Evolutionary conservation across 2,113 vertebrate genomes (phyloP).

Genomic region (Tragulus kanchil): DNA sequence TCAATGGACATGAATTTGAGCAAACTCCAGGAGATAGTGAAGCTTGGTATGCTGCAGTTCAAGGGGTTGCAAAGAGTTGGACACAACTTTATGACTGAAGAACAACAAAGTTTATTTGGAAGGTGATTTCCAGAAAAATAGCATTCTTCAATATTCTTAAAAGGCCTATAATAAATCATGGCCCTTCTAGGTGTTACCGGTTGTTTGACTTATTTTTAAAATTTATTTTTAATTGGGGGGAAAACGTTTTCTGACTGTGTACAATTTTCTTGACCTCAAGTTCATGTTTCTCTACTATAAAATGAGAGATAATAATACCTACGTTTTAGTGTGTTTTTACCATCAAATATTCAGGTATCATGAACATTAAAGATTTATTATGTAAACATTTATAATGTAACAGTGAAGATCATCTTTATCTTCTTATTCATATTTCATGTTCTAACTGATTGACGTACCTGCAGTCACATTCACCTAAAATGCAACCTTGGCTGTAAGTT

Average conservation of each 20-base stretch:
- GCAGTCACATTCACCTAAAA: not conserved
- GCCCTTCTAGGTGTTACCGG: not conserved
- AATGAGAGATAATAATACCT: not conserved
- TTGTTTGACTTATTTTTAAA: not conserved
- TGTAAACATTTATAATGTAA: not conserved
- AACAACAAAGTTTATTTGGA: not conserved
- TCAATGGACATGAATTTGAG: too few relatives aligned
- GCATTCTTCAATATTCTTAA: not conserved
- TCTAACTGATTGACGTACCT: not conserved
- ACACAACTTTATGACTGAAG: too few relatives aligned
- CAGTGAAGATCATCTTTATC: not conserved
- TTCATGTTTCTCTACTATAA: not conserved
- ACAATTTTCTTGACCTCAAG: not conserved
- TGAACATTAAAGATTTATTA: not conserved
- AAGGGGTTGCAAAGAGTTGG: too few relatives aligned
- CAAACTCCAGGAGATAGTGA: too few relatives aligned
- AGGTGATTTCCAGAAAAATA: not conserved
- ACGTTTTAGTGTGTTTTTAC: not conserved
- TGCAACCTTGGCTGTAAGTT: not conserved
- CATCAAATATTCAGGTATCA: not conserved
- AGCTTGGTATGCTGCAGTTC: too few relatives aligned
- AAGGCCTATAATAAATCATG: not conserved
- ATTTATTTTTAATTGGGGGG: not conserved
- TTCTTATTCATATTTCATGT: not conserved
- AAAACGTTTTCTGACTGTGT: not conserved